phyloP scores from a whole-genome alignment of 2,113 vertebrate species.

The Phyllopteryx taeniolatus region DNA sequence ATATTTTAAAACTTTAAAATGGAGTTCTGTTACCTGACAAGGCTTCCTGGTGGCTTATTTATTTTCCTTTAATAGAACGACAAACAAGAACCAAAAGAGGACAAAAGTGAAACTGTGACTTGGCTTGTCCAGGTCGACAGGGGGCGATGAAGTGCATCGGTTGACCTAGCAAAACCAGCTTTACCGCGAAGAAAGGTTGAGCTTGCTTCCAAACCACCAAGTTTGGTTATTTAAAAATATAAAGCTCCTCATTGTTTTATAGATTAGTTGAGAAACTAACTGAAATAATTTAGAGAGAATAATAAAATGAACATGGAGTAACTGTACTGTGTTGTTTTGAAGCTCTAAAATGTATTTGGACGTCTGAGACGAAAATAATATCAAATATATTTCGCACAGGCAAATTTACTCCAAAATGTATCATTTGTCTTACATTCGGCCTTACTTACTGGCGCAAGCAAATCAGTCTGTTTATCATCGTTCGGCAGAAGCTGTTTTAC shows the following conservation, averaged over 20 bases:
- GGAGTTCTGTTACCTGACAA: not conserved
- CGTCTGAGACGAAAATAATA: not conserved
- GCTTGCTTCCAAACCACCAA: too few relatives aligned
- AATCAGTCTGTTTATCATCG: not conserved
- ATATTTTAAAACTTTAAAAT: not conserved
- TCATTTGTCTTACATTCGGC: not conserved
- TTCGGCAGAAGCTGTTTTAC: not conserved
- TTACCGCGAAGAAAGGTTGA: not conserved
- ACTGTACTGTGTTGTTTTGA: not conserved
- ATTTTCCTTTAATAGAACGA: not conserved
- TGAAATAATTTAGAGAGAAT: not conserved
- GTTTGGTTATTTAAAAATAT: not conserved
- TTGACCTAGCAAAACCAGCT: not conserved
- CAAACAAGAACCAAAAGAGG: not conserved
- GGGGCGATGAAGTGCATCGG: not conserved
- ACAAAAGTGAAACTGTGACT: not conserved
- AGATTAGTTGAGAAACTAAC: not conserved
- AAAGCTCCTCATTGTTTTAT: not conserved
- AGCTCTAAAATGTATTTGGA: not conserved
- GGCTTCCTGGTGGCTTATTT: not conserved
- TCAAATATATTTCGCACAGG: not conserved
- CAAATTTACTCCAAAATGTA: not conserved
- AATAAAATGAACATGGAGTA: not conserved
- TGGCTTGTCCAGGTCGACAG: not conserved
- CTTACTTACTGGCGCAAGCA: not conserved